Base-by-base conservation (phyloP, 2,888 invertebrate species). In the Drosophila barbarae region DNA sequence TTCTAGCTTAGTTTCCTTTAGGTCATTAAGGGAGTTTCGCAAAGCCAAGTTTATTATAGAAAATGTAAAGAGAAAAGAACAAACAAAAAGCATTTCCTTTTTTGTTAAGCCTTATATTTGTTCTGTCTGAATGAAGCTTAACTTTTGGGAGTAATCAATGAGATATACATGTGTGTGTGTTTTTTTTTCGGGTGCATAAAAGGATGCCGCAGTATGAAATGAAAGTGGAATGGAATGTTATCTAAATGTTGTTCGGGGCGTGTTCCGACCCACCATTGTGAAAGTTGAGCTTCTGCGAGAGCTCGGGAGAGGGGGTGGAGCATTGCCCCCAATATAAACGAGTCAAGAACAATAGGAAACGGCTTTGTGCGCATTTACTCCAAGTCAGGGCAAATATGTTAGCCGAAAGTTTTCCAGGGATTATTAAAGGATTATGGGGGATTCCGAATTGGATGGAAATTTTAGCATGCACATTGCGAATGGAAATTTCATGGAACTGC, bases 181-280 rank as follows among this genome's bases (percentile, higher is more conserved):
- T 6, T 15, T 44, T 46, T 44, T 30, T 30, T 13, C 13, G 30
- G 46, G 46, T 46, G 46, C 59, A 18, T 21, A 7, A 30, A 58
- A 58, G 67, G 49, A 56, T 55, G 54, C 66, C 54, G 39, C 38
- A 34, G 55, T 35, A n/a, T n/a, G 49, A 38, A 65, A 55, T 50
- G 39, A 49, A 57, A 66, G 64, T 41, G 50, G 50, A 50, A 49
- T 46, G 63, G 63, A 53, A 50, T 66, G 32, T 63, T 70, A 69
- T 69, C 69, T 69, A 70, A 69, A 69, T 69, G 69, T 69, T 70
- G 51, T 69, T 61, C n/a, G 35, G 46, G 70, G 70, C 70, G 50
- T 69, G 60, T 69, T 53, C 47, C 59, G 32, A 15, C 34, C 54
- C 54, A 42, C 65, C 51, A 68, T 57, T 66, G 65, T 42, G 65